These are phyloP conservation scores for Protomyctophum bolini DNA, from an alignment of 2,113 vertebrate species.

Conservation along the genomic window DNA sequence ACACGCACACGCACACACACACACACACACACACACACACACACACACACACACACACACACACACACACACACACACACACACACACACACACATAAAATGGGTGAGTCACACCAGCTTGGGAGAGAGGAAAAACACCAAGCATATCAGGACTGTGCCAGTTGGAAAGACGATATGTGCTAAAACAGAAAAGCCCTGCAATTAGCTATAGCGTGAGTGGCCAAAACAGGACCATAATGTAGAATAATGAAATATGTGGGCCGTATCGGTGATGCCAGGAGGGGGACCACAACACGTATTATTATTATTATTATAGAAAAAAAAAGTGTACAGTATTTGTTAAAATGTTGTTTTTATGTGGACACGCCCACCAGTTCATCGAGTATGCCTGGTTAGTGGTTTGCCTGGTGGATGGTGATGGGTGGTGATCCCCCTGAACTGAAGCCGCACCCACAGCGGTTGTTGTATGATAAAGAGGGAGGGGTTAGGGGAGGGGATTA, in stretches of 20 bases:
- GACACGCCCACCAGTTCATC: no score
- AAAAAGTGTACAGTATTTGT: no score
- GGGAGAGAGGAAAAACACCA: slow-evolving; percentile 31
- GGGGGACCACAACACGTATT: no score
- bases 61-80: not conserved
- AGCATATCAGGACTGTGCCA: slow-evolving; percentile 41
- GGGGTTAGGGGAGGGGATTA: no score
- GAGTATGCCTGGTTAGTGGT: no score
- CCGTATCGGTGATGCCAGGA: slow-evolving; percentile 21
- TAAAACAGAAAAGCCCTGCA: slow-evolving; percentile 40
- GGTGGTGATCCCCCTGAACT: no score
- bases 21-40: slow-evolving; percentile 2
- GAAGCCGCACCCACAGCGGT: no score
- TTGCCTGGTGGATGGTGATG: no score
- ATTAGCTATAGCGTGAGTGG: slow-evolving; percentile 52
- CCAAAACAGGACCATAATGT: slow-evolving; percentile 49
- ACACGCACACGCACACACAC: not conserved
- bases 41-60: not conserved
- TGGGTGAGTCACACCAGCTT: slow-evolving; percentile 48
- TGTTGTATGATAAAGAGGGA: no score
- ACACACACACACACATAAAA: slow-evolving; percentile 37
- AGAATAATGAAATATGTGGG: slow-evolving; percentile 38
- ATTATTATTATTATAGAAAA: no score
- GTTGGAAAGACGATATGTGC: slow-evolving; percentile 52
- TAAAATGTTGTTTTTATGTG: no score